Base-by-base conservation (phyloP, 2,113 vertebrate species). In the Upupa epops region DNA sequence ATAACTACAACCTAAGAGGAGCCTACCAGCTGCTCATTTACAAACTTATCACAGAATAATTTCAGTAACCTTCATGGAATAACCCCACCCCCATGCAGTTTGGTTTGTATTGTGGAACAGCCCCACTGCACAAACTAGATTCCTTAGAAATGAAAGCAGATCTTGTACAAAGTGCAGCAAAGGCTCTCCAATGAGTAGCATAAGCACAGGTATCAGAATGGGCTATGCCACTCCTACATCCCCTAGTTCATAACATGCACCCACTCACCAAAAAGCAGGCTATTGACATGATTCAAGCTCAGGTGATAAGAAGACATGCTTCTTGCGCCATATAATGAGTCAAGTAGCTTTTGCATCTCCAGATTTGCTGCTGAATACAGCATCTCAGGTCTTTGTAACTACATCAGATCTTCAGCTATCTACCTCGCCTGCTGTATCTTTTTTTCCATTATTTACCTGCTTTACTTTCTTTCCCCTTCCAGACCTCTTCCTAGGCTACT, bases 261-360 rank as follows among this genome's bases (percentile, higher is more conserved):
- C 17, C 34, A 64, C 25, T 32, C 40, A 66, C 8, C 24, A 64
- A 37, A 9, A n/a, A 4, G 1, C 34, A 81, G 36, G 24, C 25
- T 81, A 26, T 22, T 29, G 48, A 34, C 22, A 3, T 6, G 22
- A 29, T 34, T 24, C 37, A 46, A 74, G 56, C 42, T 69, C 54
- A 24, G 0, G 0, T 17, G 84, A 56, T 28, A 71, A 15, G n/a
- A 37, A 7, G 17, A 18, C 26, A 13, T 2, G 2, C 6, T 59
- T 55, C 37, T 42, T 42, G 20, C 71, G 48, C 37, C 51, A 26
- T 15, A 28, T 0, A 14, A 13, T 21, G 74, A 78, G 11, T 32
- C 6, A 3, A 64, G 40, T 3, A 40, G 45, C 61, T 31, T 59
- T 64, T 52, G 26, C 5, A n/a, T 26, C 54, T 71, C 55, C 58